phyloP scores from a whole-genome alignment of 1,140 invertebrate species.

The Mamestra configurata region DNA sequence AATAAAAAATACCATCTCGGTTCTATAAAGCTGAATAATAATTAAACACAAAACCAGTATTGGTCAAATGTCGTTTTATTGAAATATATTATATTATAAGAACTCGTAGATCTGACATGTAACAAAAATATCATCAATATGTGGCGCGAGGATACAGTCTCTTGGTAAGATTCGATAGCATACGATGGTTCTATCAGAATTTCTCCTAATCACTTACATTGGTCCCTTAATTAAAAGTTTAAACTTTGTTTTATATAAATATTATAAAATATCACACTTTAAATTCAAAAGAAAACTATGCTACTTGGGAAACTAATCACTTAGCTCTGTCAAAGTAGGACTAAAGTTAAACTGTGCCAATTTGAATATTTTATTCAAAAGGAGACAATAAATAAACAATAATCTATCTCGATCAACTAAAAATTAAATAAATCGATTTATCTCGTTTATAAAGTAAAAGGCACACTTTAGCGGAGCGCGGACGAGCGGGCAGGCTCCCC shows the following conservation, averaged over 20 bases:
- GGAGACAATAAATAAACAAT: constrained; percentile 87
- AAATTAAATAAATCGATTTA: constrained; percentile 87
- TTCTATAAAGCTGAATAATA: constrained; percentile 66
- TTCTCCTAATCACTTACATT: constrained; percentile 86
- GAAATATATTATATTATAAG: constrained; percentile 56
- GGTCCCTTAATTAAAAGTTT: constrained; percentile 88
- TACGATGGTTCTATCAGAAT: constrained; percentile 81
- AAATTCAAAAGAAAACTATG: constrained; percentile 85
- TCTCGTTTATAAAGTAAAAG: constrained; percentile 83
- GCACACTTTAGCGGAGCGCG: constrained; percentile 75
- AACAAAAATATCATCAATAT: constrained; percentile 75
- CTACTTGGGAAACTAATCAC: constrained; percentile 85
- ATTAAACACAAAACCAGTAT: constrained; percentile 76
- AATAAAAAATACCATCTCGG: constrained; percentile 75
- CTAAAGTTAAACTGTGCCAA: constrained; percentile 86
- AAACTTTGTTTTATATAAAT: constrained; percentile 87
- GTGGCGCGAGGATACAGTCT: constrained; percentile 73
- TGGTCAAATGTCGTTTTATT: constrained; percentile 68
- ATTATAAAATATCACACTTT: constrained; percentile 88
- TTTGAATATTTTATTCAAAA: constrained; percentile 86
- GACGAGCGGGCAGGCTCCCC: constrained; percentile 60
- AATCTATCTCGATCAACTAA: constrained; percentile 86
- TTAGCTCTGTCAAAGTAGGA: constrained; percentile 83
- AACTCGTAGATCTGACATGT: constrained; percentile 65
- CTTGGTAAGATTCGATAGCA: constrained; percentile 74